phyloP scores from a whole-genome alignment of 2,888 invertebrate species.

The Keiferia lycopersicella region DNA sequence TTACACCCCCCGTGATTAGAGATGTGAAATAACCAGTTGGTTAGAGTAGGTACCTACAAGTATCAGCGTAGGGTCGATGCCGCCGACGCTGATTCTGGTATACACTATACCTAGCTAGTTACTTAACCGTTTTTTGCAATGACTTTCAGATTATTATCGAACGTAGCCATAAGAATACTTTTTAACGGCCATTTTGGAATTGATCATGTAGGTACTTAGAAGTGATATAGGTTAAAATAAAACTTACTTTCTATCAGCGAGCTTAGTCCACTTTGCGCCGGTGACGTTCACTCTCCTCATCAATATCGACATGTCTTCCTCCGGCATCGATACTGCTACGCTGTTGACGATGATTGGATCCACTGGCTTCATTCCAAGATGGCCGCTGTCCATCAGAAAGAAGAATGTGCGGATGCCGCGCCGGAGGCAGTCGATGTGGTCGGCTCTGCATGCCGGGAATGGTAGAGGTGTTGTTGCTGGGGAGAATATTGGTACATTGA shows the following conservation, averaged over 20 bases:
- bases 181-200: no score
- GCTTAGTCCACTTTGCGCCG: constrained; percentile 69
- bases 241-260: constrained; percentile 60
- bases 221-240: neutral
- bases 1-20: constrained; percentile 16
- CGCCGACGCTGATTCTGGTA: neutral
- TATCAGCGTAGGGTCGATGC: no score
- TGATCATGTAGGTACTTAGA: no score
- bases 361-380: constrained; percentile 64
- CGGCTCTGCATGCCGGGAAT: constrained; percentile 65
- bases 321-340: constrained; percentile 59
- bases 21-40: neutral
- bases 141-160: no score
- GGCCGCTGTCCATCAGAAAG: constrained; percentile 65
- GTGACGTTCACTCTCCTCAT: constrained; percentile 68
- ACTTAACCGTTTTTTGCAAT: no score
- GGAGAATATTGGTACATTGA: constrained; percentile 27
- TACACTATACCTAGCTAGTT: neutral
- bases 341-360: constrained; percentile 66
- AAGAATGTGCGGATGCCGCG: constrained; percentile 70
- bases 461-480: constrained; percentile 58
- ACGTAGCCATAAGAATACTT: no score
- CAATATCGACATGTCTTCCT: constrained; percentile 61
- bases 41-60: no score
- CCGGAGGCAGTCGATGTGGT: constrained; percentile 64